These are phyloP conservation scores for Dufourea novaeangliae DNA, from an alignment of 1,140 invertebrate genomes.

Conservation along the genomic window DNA sequence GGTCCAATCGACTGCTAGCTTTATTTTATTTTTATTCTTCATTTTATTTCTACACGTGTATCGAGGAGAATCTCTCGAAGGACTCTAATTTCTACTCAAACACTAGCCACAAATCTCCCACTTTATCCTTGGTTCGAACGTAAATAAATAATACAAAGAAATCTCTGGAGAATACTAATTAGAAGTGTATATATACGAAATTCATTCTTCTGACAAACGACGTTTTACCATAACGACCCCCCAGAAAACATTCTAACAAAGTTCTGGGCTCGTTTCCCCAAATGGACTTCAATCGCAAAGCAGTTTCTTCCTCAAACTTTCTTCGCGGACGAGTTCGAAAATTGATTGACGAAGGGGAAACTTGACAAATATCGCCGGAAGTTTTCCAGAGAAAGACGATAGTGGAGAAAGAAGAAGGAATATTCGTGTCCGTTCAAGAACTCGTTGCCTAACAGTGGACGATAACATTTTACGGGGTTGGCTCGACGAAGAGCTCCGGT, in stretches of 20 bases:
- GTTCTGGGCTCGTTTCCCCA: neutral
- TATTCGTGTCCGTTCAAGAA: conserved; percentile 6
- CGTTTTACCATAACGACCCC: no score
- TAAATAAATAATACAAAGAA: no score
- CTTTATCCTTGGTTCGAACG: no score
- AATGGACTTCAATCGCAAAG: neutral
- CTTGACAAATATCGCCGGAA: conserved; percentile 13
- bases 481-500: neutral
- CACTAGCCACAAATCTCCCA: no score
- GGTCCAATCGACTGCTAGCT: conserved; percentile 10
- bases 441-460: conserved; percentile 11
- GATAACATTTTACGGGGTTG: conserved; percentile 13
- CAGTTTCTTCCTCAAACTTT: neutral
- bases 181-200: no score
- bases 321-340: neutral
- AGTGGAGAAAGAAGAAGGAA: neutral
- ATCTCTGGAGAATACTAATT: no score
- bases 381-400: conserved; percentile 7
- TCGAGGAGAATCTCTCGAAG: conserved; percentile 16
- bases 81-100: conserved; percentile 1
- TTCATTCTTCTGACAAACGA: no score
- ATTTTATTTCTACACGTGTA: conserved; percentile 12
- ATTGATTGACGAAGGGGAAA: conserved; percentile 45
- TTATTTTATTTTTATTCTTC: no score
- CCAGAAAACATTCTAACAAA: neutral